phyloP scores from a whole-genome alignment of 2,888 invertebrate species.

The Drosophila nigritarsus region DNA sequence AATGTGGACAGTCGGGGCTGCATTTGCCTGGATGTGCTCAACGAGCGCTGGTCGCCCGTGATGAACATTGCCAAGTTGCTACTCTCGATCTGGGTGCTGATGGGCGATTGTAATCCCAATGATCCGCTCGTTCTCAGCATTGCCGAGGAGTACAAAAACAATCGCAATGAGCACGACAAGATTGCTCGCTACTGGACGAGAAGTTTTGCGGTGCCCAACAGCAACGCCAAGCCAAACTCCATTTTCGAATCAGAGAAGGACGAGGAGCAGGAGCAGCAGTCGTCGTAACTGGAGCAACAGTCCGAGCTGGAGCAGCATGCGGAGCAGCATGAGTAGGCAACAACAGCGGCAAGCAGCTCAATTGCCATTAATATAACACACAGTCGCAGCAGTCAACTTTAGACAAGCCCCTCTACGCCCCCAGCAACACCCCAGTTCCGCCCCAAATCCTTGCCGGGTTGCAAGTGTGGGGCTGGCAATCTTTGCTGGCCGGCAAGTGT shows the following conservation, averaged over 20 bases:
- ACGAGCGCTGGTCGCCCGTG: conserved; percentile 75
- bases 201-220: conserved; percentile 58
- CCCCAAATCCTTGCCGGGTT: neutral
- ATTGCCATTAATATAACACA: conserved; percentile 3
- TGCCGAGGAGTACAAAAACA: conserved; percentile 65
- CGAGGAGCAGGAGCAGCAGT: neutral
- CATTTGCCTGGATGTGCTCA: conserved; percentile 67
- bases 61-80: conserved; percentile 64
- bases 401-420: conserved; percentile 1
- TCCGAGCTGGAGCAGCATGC: neutral
- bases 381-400: conserved; percentile 23
- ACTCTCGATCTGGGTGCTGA: conserved; percentile 65
- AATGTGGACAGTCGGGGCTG: conserved; percentile 69
- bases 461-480: conserved; percentile 1
- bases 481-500: conserved; percentile 19
- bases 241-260: neutral
- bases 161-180: conserved; percentile 70
- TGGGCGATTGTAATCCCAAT: conserved; percentile 69
- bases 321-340: neutral
- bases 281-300: neutral
- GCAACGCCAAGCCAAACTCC: conserved; percentile 3
- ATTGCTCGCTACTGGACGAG: conserved; percentile 66
- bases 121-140: conserved; percentile 67
- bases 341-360: conserved; percentile 7
- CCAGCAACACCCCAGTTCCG: neutral